A percentile compares a stretch with the other conserved stretches of the same genome.
Conservation (phyloP, 2,797 vertebrate genomes). For the Neosalanx taihuensis region DNA sequence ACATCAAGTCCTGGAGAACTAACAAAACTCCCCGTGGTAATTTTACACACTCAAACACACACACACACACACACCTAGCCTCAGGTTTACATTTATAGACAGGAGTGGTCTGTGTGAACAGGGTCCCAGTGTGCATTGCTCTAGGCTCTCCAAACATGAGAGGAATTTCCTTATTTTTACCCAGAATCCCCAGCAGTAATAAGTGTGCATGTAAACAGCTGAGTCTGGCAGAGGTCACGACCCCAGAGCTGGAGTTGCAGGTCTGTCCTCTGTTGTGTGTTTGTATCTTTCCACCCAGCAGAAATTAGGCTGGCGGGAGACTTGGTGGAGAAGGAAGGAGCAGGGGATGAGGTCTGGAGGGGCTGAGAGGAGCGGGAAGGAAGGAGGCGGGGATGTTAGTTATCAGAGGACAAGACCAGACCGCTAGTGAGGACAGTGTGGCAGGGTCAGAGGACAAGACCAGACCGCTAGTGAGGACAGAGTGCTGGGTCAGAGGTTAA, state of each 20-base stretch:
- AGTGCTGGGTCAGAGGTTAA: no score
- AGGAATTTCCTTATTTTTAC: constrained; percentile 50
- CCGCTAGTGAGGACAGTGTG: no score
- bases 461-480: no score
- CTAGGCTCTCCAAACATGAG: constrained; percentile 48
- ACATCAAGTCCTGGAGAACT: neutral
- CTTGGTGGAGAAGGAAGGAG: neutral
- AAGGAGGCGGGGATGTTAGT: no score
- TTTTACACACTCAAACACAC: constrained; percentile 17
- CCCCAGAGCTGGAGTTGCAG: constrained; percentile 27
- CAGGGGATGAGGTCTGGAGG: neutral
- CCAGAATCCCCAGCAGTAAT: constrained; percentile 15
- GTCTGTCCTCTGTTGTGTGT: constrained; percentile 16
- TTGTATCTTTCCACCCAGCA: constrained; percentile 3
- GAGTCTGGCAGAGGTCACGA: constrained; percentile 35
- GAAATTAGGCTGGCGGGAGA: neutral
- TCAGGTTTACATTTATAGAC: constrained; percentile 30
- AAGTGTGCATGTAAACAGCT: constrained; percentile 18
- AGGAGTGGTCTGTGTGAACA: constrained; percentile 31
- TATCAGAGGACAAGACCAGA: no score
- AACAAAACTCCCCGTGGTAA: neutral
- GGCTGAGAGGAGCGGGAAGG: no score
- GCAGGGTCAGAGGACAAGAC: no score
- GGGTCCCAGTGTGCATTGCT: constrained; percentile 43
- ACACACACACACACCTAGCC: constrained; percentile 19